Percentiles rank a stretch among this genome's conserved stretches.
phyloP scores from a whole-genome alignment of 1,140 invertebrate genomes.

The Alviniconcha marisindica region DNA sequence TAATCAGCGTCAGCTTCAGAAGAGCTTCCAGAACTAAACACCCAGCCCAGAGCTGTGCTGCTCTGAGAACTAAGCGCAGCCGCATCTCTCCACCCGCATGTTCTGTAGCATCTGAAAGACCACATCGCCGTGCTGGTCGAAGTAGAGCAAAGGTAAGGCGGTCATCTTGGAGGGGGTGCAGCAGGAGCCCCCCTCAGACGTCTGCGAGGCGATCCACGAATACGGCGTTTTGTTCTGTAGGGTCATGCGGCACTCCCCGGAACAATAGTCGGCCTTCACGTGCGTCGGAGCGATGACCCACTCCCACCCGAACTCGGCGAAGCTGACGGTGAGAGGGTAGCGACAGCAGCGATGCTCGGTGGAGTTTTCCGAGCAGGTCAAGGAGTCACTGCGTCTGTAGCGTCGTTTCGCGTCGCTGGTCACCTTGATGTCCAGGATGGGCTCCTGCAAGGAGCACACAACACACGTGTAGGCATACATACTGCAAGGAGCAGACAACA shows the following conservation, averaged over 20 bases:
- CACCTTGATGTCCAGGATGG: constrained; percentile 90
- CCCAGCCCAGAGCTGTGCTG: no score
- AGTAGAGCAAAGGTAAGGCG: constrained; percentile 94
- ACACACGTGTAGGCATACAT: no score
- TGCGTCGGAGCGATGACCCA: constrained; percentile 91
- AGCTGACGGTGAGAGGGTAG: constrained; percentile 92
- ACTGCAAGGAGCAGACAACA: no score
- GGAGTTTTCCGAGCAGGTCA: constrained; percentile 55
- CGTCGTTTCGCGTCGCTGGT: constrained; percentile 79
- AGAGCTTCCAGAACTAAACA: no score
- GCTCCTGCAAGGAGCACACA: constrained; percentile 68
- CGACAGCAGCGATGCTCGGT: constrained; percentile 84
- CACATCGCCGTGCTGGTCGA: constrained; percentile 92
- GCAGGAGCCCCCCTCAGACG: constrained; percentile 85
- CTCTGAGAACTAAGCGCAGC: constrained; percentile 90
- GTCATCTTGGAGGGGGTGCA: constrained; percentile 96
- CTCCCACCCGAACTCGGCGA: constrained; percentile 93
- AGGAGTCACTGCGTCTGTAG: constrained; percentile 75
- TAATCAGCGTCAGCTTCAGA: no score
- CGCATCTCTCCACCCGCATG: constrained; percentile 97
- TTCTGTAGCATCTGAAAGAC: constrained; percentile 95
- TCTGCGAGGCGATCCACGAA: constrained; percentile 90
- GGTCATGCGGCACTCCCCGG: constrained; percentile 59
- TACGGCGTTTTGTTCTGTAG: constrained; percentile 84
- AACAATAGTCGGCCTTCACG: constrained; percentile 65